A percentile compares a stretch with the other conserved stretches of the same genome.
phyloP scores from a whole-genome alignment of 2,797 vertebrate genomes.

The Heteromormyrus szaboi region DNA sequence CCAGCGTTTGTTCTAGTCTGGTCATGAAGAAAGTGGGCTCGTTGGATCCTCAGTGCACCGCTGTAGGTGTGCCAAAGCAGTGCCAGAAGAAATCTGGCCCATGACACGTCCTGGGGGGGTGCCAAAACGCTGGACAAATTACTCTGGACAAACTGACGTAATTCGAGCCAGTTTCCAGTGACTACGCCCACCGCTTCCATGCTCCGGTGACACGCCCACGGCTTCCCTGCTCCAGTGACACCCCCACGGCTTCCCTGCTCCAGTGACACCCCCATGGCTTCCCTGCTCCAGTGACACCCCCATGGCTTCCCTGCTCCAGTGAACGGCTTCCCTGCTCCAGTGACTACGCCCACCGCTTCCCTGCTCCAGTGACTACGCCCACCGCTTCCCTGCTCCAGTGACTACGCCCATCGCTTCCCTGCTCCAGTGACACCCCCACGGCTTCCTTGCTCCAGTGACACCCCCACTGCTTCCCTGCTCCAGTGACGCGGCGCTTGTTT shows the following conservation, averaged over 20 bases:
- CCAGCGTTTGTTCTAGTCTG: constrained; percentile 50
- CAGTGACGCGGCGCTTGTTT: constrained; percentile 31
- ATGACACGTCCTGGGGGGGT: constrained; percentile 46
- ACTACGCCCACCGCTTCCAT: too few species aligned
- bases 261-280: too few species aligned
- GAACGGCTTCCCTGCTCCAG: neutral
- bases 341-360: neutral
- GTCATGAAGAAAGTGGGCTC: constrained; percentile 57
- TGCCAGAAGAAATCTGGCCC: constrained; percentile 31
- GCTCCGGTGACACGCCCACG: constrained; percentile 32
- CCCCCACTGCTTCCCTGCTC: neutral
- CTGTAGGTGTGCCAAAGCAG: constrained; percentile 52
- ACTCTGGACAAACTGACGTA: constrained; percentile 60
- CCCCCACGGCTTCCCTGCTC: neutral
- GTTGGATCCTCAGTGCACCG: constrained; percentile 51
- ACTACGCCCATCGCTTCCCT: neutral
- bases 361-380: constrained; percentile 35
- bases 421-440: neutral
- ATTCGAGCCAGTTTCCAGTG: constrained; percentile 48
- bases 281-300: too few species aligned
- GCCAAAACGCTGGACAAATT: constrained; percentile 59
- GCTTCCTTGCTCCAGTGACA: neutral
- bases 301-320: neutral
- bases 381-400: neutral
- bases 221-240: neutral